Base-by-base conservation (phyloP, 1,140 invertebrate genomes). In the Pseudachorutes palmiensis region DNA sequence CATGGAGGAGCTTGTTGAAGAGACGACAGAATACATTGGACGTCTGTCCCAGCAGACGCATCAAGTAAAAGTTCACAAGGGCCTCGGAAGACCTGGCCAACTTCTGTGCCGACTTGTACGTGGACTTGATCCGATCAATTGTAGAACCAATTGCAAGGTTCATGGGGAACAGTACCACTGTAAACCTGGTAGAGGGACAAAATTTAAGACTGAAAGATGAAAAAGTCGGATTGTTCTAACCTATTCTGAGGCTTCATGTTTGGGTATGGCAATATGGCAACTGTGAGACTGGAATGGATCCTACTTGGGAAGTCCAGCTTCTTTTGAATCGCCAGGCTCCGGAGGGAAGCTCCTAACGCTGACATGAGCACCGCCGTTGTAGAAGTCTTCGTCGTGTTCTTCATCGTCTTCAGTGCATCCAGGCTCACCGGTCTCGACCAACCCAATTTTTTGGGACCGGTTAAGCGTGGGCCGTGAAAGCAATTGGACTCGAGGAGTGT, bases 261-360 rank as follows among this genome's bases (percentile, higher is more conserved):
- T 5, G 71, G 65, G 60, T 70, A 72, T 22, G 71, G 71, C 1
- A 72, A 32, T 24, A 72, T 67, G 22, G 67, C 71, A 24, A 72
- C 36, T 2, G 71, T 69, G 1, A 68, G 67, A 2, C 65, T 41
- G n/a, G 67, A 66, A 22, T 65, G 49, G 24, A 72, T 64, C 3
- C 14, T 16, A 3, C 1, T 5, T 16, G 71, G 71, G 1, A 72
- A 48, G 1, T 45, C 32, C 24, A 65, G 31, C 5, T 59, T 48
- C 16, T 63, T 31, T 48, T 67, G 55, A 9, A 65, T 16, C 2
- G 68, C 67, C 22, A 72, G 31, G n/a, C 49, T 67, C 24, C 65
- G 3, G 0, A 72, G n/a, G 1, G 67, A 32, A 12, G 65, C 68
- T 62, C 65, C 71, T 2, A 72, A 32, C 12, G 63, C 36, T 1